Evolutionary conservation across 2,113 vertebrate genomes (phyloP).

Genomic region (Tragelaphus imberbis): DNA sequence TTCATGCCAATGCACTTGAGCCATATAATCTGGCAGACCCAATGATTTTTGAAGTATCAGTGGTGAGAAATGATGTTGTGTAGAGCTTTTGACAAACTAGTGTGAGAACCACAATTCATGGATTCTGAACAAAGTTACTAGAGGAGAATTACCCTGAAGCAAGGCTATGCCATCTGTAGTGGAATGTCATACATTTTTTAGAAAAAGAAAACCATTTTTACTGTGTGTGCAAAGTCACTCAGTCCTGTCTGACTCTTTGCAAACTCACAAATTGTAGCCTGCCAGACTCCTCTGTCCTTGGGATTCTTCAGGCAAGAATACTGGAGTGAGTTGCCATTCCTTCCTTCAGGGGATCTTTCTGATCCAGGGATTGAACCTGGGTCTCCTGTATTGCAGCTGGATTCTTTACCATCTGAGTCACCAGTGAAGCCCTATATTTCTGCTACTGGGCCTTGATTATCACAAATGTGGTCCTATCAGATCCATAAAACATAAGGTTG

Average conservation of each 20-base stretch:
- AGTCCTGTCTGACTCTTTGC: background rate
- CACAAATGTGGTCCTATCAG: background rate
- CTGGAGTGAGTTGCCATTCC: background rate
- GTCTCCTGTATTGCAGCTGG: background rate
- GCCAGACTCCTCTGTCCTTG: background rate
- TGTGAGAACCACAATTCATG: background rate
- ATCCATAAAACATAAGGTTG: background rate
- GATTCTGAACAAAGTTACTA: background rate
- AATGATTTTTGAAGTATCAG: background rate
- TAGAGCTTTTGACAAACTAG: background rate
- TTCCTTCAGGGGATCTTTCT: background rate
- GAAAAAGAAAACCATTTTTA: background rate
- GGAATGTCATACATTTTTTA: background rate
- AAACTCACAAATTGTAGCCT: background rate
- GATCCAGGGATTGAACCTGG: background rate
- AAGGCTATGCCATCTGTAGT: background rate
- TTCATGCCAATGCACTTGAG: background rate
- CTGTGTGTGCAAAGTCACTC: background rate
- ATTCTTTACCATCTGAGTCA: background rate
- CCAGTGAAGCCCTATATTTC: background rate
- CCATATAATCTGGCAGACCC: background rate
- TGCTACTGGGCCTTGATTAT: background rate
- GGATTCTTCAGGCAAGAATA: background rate
- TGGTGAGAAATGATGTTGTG: background rate
- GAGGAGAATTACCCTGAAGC: background rate